Evolutionary conservation across 1,140 invertebrate genomes (phyloP).

Genomic region (Dryas iulia): DNA sequence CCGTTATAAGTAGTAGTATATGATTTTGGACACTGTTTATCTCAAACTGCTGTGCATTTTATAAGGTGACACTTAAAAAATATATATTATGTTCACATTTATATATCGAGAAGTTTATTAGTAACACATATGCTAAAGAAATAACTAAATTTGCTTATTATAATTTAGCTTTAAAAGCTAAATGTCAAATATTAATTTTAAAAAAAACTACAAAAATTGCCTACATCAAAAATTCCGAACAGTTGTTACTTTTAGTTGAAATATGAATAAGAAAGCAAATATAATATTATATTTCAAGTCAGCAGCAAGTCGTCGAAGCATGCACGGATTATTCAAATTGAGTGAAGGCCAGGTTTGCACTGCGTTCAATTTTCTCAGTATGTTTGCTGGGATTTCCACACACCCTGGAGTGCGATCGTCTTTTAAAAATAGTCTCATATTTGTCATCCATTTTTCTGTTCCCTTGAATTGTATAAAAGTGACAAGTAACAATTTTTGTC

Average conservation of each 20-base stretch:
- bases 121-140: too few species aligned
- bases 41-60: too few species aligned
- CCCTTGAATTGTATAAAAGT: not conserved
- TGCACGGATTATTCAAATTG: constrained; percentile 22
- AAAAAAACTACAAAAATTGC: too few species aligned
- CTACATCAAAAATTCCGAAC: not conserved
- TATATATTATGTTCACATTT: too few species aligned
- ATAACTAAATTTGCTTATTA: too few species aligned
- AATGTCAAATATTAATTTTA: too few species aligned
- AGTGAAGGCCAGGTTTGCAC: constrained; percentile 11
- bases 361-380: constrained; percentile 12
- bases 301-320: constrained; percentile 10
- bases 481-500: not conserved
- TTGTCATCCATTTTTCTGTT: not conserved
- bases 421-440: not conserved
- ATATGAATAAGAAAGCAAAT: not conserved
- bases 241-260: not conserved
- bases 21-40: too few species aligned
- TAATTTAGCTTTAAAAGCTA: too few species aligned
- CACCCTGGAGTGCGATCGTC: not conserved
- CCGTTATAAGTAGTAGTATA: too few species aligned
- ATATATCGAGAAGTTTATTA: too few species aligned
- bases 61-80: too few species aligned
- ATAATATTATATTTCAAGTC: constrained; percentile 11
- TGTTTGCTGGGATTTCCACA: constrained; percentile 7